A percentile compares a stretch with the other conserved stretches of the same genome.
phyloP scores from a whole-genome alignment of 2,797 vertebrate genomes.

The Thaleichthys pacificus region DNA sequence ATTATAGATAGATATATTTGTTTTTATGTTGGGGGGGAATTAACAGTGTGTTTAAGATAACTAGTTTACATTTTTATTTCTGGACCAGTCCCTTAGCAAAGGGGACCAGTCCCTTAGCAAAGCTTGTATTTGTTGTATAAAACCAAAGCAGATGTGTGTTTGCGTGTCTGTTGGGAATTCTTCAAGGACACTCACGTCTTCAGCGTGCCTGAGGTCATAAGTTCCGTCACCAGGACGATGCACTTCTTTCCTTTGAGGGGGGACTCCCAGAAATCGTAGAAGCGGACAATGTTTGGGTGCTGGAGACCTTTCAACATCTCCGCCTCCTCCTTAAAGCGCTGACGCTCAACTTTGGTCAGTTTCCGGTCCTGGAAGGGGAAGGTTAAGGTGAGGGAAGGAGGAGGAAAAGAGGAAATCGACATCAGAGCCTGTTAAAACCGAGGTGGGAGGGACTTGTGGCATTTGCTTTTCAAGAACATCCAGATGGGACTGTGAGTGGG shows the following conservation, averaged over 20 bases:
- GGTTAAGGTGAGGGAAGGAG: neutral
- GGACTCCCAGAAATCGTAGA: constrained; percentile 99
- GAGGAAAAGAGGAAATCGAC: constrained; percentile 17
- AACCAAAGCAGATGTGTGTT: neutral
- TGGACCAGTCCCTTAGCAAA: too few relatives aligned
- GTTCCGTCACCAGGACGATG: constrained; percentile 95
- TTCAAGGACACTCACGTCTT: constrained; percentile 87
- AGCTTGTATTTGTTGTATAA: neutral
- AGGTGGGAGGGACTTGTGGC: neutral
- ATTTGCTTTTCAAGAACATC: constrained; percentile 22
- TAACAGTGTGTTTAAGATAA: neutral
- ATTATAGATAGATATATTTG: neutral
- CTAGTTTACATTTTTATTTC: too few relatives aligned
- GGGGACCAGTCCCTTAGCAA: neutral
- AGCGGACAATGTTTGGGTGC: constrained; percentile 97
- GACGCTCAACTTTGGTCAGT: constrained; percentile 91
- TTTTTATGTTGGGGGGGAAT: neutral
- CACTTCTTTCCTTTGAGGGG: constrained; percentile 93
- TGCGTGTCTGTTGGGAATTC: neutral
- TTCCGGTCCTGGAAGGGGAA: constrained; percentile 86
- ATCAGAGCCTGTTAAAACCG: constrained; percentile 1
- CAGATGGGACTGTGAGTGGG: constrained; percentile 27
- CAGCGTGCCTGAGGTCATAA: constrained; percentile 97
- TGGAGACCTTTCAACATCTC: constrained; percentile 98
- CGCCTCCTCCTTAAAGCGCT: constrained; percentile 97